phyloP scores from a whole-genome alignment of 1,140 invertebrate genomes.

The Metaphire vulgaris region DNA sequence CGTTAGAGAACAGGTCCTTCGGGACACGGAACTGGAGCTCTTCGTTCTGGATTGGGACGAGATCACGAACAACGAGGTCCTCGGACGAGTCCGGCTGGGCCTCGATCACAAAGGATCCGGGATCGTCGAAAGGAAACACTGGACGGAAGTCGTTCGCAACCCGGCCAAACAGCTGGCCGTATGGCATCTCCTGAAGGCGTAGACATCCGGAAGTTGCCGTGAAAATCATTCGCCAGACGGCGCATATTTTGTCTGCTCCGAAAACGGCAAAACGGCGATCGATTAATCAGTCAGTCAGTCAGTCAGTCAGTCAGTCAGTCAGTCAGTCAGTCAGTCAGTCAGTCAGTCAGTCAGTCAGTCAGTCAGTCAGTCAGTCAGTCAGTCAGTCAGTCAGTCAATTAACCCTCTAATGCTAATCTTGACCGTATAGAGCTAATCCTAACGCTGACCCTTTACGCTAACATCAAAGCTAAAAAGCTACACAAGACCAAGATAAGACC shows the following conservation, averaged over 20 bases:
- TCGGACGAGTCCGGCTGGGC: slow-evolving; percentile 85
- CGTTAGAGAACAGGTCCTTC: not conserved
- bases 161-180: slow-evolving; percentile 95
- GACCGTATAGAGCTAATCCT: no score
- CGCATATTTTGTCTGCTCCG: no score
- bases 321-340: not conserved
- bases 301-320: not conserved
- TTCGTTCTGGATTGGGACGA: slow-evolving; percentile 92
- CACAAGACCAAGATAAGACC: no score
- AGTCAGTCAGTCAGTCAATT: not conserved
- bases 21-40: slow-evolving; percentile 54
- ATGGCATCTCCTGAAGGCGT: slow-evolving; percentile 78
- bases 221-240: no score
- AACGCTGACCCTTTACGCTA: no score
- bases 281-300: not conserved
- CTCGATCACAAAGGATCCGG: slow-evolving; percentile 69
- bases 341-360: not conserved
- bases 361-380: not conserved
- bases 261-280: no score
- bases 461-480: no score
- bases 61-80: slow-evolving; percentile 96
- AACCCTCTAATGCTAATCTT: no score
- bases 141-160: slow-evolving; percentile 90
- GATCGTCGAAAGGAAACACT: slow-evolving; percentile 65
- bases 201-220: no score